Evolutionary conservation across 1,140 invertebrate genomes (phyloP), one percentile per base, ranked within the genome.

Genomic region (Drosophila neocordata): DNA sequence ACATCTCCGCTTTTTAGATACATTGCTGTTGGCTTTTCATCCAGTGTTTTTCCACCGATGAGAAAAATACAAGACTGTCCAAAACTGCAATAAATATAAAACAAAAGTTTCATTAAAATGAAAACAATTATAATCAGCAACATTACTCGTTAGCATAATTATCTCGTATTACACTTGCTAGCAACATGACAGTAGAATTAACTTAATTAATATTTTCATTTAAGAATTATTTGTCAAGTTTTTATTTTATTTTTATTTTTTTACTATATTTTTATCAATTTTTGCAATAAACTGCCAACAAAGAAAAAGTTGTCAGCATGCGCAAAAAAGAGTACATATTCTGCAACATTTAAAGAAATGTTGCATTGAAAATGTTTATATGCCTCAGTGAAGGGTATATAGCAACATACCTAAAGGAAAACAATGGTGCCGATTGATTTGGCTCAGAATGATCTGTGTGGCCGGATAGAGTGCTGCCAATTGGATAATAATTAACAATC

Each of bases 401-500:
- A 34, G 11, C 22, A 24, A 68, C 55, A 37, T 87, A 95, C 95
- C 95, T 96, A 75, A 98, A 94, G 1, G 97, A 99, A 81, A 99
- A 95, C 12, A 99, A 92, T 0, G 98, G 98, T 9, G 97, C 97
- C 18, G 94, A 92, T 24, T 95, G 91, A 92, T 97, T 96, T 2
- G 94, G 91, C 93, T 99, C 98, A 0, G 98, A 99, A 85, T 97
- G 95, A 93, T 99, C 98, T 1, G 95, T 97, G 85, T 99, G 98
- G 0, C 96, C 97, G 35, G 96, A 95, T 24, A 99, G 92, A 27
- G 96, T 97, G 0, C 97, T 98, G 83, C 97, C 95, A 92, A 97
- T 94, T 72, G 97, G 96, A 90, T 99, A 99, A 91, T 96, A 99
- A 92, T 99, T 99, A 0, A 99, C 94, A 78, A 99, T 99, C 0